Conservation (phyloP, 2,888 invertebrate genomes). For the Ptycholaimellus sp. region DNA sequence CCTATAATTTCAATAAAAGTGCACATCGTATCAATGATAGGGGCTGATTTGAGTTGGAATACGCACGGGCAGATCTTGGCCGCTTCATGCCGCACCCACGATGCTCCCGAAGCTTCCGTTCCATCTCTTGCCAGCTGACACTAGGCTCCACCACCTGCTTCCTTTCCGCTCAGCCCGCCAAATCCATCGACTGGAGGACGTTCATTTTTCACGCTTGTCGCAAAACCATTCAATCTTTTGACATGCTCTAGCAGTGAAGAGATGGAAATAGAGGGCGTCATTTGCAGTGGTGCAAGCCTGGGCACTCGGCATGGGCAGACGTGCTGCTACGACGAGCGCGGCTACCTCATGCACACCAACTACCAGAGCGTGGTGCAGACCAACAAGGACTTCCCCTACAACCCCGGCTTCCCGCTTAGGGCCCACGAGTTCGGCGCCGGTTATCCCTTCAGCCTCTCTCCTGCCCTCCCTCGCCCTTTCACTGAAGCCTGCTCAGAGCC, state of each 20-base stretch:
- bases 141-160: slow-evolving; percentile 63
- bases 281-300: no score
- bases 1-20: not conserved
- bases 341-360: slow-evolving; percentile 68
- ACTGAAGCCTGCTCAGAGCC: no score
- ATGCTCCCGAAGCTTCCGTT: slow-evolving; percentile 17
- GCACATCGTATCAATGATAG: not conserved
- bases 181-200: no score
- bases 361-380: slow-evolving; percentile 46
- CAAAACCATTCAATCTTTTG: no score
- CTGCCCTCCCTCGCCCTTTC: no score
- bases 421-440: slow-evolving; percentile 57
- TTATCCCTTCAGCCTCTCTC: no score
- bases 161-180: slow-evolving; percentile 20
- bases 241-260: no score
- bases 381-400: slow-evolving; percentile 13
- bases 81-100: slow-evolving; percentile 47
- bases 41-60: no score
- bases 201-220: no score
- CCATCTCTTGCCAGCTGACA: slow-evolving; percentile 48
- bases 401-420: slow-evolving; percentile 22
- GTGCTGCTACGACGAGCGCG: slow-evolving; percentile 82
- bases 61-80: slow-evolving; percentile 72
- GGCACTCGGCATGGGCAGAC: slow-evolving; percentile 47
- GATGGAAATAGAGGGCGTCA: no score